Conservation (phyloP, 1,140 invertebrate species). For the Drosophila kikkawai region DNA sequence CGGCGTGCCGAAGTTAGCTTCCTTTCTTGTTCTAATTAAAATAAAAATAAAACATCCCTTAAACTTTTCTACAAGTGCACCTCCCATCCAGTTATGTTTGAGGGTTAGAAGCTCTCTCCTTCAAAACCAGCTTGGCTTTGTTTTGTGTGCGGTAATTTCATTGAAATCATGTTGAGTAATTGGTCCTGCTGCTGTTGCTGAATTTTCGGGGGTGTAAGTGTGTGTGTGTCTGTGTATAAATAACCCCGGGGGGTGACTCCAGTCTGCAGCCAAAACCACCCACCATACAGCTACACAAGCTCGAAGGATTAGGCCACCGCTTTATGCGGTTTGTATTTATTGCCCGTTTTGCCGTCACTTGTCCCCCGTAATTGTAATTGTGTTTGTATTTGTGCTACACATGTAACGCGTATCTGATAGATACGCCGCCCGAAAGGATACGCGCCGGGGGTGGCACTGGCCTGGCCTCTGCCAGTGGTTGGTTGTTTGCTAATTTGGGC, state of each 20-base stretch:
- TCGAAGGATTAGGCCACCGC: slow-evolving; percentile 71
- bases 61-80: slow-evolving; percentile 3
- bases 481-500: slow-evolving; percentile 82
- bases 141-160: slow-evolving; percentile 78
- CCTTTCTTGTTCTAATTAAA: no score
- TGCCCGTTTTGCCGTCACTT: slow-evolving; percentile 61
- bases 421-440: slow-evolving; percentile 41
- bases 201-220: slow-evolving; percentile 38
- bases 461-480: slow-evolving; percentile 57
- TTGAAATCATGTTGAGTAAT: slow-evolving; percentile 85
- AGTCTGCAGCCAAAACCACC: slow-evolving; percentile 7
- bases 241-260: slow-evolving; percentile 67
- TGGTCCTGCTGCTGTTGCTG: slow-evolving; percentile 59
- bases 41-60: no score
- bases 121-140: slow-evolving; percentile 41
- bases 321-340: slow-evolving; percentile 85
- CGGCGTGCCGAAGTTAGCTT: no score
- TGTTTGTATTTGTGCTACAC: slow-evolving; percentile 70
- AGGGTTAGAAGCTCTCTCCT: slow-evolving; percentile 56
- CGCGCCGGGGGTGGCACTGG: slow-evolving; percentile 41
- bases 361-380: slow-evolving; percentile 65
- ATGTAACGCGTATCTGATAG: slow-evolving; percentile 80
- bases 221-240: slow-evolving; percentile 52
- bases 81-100: slow-evolving; percentile 17
- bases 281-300: slow-evolving; percentile 6